Conservation (phyloP, 2,113 vertebrate genomes). For the Glaucidium brasilianum region DNA sequence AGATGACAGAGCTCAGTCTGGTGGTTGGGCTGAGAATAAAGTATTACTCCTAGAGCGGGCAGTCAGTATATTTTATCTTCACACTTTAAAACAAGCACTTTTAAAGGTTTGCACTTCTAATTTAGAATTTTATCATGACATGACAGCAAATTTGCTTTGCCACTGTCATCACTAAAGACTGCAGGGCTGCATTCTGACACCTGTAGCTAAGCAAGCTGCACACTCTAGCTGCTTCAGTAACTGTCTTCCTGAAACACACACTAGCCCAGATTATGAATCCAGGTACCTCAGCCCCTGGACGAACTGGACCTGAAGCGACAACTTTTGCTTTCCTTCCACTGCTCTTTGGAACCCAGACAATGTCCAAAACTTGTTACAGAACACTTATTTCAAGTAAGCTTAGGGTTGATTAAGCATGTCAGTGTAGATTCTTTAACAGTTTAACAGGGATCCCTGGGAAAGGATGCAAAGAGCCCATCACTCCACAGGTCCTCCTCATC, state of each 20-base stretch:
- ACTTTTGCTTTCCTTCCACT: neutral
- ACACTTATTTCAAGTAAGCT: neutral
- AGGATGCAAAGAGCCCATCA: neutral
- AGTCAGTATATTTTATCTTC: neutral
- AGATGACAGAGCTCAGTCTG: neutral
- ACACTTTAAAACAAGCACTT: neutral
- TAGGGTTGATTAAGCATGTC: neutral
- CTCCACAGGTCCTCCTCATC: neutral
- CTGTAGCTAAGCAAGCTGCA: neutral
- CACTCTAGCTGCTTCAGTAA: neutral
- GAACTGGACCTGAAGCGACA: neutral
- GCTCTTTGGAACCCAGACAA: neutral
- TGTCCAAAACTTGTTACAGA: neutral
- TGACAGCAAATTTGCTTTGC: neutral
- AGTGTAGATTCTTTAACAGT: neutral
- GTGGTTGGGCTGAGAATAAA: neutral
- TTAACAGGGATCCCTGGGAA: neutral
- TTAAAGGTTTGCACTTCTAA: neutral
- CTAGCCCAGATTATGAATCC: neutral
- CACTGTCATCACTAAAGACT: neutral
- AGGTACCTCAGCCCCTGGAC: neutral
- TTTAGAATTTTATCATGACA: neutral
- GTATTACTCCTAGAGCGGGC: neutral
- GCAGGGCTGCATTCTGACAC: neutral
- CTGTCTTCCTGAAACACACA: neutral